These are phyloP conservation scores for Drosophila burlai DNA, from an alignment of 1,140 invertebrate genomes.

Conservation along the genomic window DNA sequence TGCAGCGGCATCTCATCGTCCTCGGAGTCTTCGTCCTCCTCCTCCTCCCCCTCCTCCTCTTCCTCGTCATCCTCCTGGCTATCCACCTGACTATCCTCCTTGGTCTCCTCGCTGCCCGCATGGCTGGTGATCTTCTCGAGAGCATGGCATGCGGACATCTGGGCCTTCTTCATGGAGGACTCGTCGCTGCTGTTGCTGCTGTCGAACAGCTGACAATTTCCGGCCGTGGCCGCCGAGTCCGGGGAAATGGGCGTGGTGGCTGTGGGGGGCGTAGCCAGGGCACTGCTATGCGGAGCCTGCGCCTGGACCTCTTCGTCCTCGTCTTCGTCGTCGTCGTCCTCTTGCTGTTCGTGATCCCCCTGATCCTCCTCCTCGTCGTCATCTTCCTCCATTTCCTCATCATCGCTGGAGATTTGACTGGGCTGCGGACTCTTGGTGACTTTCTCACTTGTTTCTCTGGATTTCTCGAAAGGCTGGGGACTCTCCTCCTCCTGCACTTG, in stretches of 20 bases:
- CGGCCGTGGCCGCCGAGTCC: conserved; percentile 78
- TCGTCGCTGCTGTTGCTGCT: conserved; percentile 83
- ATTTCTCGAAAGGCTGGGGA: conserved; percentile 7
- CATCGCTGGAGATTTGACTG: conserved; percentile 39
- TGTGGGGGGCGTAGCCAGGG: conserved; percentile 69
- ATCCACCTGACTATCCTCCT: conserved; percentile 42
- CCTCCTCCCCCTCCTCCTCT: conserved; percentile 11
- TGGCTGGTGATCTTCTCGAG: conserved; percentile 71
- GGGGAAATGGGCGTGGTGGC: conserved; percentile 76
- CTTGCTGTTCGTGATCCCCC: conserved; percentile 3
- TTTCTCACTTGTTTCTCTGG: conserved; percentile 5
- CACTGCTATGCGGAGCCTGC: conserved; percentile 73
- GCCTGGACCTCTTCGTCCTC: conserved; percentile 22
- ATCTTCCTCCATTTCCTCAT: conserved; percentile 47
- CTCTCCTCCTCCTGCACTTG: conserved; percentile 19
- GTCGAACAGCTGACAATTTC: conserved; percentile 71
- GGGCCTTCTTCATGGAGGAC: conserved; percentile 77
- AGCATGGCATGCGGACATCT: conserved; percentile 74
- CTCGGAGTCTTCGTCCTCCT: conserved; percentile 37
- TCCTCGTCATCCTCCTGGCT: conserved; percentile 19
- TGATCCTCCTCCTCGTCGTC: conserved; percentile 38
- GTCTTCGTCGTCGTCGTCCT: conserved; percentile 12
- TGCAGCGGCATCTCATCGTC: conserved; percentile 66
- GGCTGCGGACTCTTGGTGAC: conserved; percentile 43
- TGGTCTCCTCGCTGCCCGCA: conserved; percentile 37